Evolutionary conservation across 2,797 vertebrate genomes (phyloP).

Genomic region (Pangasius djambal): DNA sequence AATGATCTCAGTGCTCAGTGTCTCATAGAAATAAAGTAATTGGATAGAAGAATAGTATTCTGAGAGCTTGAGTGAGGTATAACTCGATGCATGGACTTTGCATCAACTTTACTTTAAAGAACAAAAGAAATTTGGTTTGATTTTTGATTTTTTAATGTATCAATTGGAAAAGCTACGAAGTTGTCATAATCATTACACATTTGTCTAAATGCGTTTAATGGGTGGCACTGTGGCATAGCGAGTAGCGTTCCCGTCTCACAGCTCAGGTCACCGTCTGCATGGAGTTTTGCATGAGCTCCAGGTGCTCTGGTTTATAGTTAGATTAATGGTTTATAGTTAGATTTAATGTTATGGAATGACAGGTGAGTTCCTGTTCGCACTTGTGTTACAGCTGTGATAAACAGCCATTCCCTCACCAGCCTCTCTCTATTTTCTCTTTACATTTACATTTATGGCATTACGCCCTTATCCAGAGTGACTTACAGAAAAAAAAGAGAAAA

Average conservation of each 20-base stretch:
- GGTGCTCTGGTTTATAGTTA: neutral
- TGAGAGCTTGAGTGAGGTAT: neutral
- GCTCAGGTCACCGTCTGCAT: neutral
- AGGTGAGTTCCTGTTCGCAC: neutral
- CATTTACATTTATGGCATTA: too few relatives aligned
- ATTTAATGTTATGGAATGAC: neutral
- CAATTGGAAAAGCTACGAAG: neutral
- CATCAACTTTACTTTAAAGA: neutral
- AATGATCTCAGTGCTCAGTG: neutral
- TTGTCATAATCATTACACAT: neutral
- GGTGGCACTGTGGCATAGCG: neutral
- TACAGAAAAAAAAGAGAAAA: too few relatives aligned
- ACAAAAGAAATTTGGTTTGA: neutral
- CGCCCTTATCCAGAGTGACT: too few relatives aligned
- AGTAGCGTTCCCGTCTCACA: neutral
- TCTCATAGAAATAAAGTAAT: neutral
- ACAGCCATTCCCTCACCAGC: too few relatives aligned
- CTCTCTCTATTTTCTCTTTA: too few relatives aligned
- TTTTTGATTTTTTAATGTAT: neutral
- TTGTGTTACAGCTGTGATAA: neutral
- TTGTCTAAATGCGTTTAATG: neutral
- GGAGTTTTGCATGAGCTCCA: neutral
- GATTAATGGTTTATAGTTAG: too few relatives aligned
- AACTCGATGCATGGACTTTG: neutral
- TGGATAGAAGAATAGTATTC: neutral